Evolutionary conservation across 2,113 vertebrate genomes (phyloP).

Genomic region (Erpornis zantholeuca): DNA sequence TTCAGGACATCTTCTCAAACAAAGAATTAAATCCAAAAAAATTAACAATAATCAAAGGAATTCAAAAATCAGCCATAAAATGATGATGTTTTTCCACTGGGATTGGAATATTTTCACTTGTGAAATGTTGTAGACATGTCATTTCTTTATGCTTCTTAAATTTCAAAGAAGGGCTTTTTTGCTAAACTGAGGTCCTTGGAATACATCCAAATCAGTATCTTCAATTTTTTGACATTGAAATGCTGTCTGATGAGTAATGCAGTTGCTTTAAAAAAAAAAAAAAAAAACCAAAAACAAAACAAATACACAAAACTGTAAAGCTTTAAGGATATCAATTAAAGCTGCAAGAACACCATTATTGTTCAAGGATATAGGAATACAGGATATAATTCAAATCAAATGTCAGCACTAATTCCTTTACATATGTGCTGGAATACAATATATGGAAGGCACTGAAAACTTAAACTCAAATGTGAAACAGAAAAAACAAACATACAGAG

Average conservation of each 20-base stretch:
- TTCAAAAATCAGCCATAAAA: background rate
- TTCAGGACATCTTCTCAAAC: background rate
- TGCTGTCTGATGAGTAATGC: background rate
- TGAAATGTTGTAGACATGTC: background rate
- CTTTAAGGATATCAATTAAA: background rate
- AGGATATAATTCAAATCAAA: slow-evolving; percentile 8
- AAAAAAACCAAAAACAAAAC: no score
- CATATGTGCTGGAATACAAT: background rate
- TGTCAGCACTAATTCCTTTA: background rate
- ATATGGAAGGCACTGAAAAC: background rate
- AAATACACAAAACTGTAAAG: background rate
- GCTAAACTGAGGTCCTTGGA: background rate
- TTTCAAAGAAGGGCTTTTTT: background rate
- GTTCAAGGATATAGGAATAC: background rate
- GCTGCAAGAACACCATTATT: background rate
- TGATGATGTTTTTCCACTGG: background rate
- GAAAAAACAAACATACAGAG: background rate
- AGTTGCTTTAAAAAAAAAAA: background rate
- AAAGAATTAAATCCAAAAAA: background rate
- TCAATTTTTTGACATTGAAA: background rate
- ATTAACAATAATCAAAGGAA: background rate
- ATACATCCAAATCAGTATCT: background rate
- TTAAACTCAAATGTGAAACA: background rate
- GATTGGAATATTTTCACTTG: background rate
- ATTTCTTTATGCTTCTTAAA: background rate